Base-by-base conservation (phyloP, 1,140 invertebrate species). In the Drosophila kohkoa region DNA sequence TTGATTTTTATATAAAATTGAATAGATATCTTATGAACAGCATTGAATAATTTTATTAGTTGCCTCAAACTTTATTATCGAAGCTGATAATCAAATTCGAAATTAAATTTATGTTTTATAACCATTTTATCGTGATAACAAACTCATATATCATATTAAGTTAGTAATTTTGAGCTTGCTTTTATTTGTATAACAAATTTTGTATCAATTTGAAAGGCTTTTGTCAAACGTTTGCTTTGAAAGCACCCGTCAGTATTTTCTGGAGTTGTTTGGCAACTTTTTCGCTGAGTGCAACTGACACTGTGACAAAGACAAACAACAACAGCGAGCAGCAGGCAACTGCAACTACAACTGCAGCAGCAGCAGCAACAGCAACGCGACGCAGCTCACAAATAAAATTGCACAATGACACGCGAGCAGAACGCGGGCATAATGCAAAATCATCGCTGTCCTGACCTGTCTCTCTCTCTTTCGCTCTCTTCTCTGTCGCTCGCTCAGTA, bases 371-470 rank as follows among this genome's bases (percentile, higher is more conserved):
- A 15, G 45, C 45, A 16, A 46, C 7, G 15, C 7, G 15, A 20
- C 2, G 46, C 46, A 0, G 35, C 30, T 52, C 55, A 59, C 60
- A 66, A 35, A 67, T 67, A 49, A 66, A 77, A 76, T 72, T 57
- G 55, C 74, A 68, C 49, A 67, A 49, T 57, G 52, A 66, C 49
- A 55, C 49, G 55, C 43, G 15, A 52, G 13, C 41, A 63, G 43
- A 16, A 30, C 35, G 32, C 41, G 15, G 60, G 25, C 62, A 77
- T 74, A 71, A 57, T 71, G 62, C 73, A 58, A 68, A 75, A 76
- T 75, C 57, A 63, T 48, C 46, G 57, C 55, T 59, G 10, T 20
- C 16, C 48, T 46, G 45, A 35, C 35, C 35, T 35, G 35, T 10
- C 20, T 4, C 20, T 25, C 20, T 25, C 20, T 25, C 20, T 20